Percentiles rank a stretch among this genome's conserved stretches.
These are phyloP conservation scores for Lamprotornis superbus DNA, from an alignment of 2,113 vertebrate genomes.

Conservation along the genomic window DNA sequence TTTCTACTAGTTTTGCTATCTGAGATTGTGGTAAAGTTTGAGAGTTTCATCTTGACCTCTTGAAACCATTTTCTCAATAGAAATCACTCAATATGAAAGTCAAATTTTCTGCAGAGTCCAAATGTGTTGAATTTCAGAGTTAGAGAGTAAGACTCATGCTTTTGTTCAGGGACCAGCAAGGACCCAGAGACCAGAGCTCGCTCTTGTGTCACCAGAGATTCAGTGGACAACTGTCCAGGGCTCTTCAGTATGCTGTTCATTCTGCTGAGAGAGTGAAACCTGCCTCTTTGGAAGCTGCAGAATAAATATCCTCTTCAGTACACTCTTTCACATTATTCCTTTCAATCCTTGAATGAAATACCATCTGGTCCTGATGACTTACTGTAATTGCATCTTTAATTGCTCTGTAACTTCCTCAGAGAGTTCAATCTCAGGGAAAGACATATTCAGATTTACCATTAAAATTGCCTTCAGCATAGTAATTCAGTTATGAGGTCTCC, in stretches of 20 bases:
- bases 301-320: slow-evolving; percentile 47
- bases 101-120: not conserved
- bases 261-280: not conserved
- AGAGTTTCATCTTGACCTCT: not conserved
- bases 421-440: slow-evolving; percentile 37
- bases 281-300: not conserved
- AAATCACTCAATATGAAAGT: not conserved
- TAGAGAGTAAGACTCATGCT: not conserved
- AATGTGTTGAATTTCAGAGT: not conserved
- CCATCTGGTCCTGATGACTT: slow-evolving; percentile 65
- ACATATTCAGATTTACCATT: slow-evolving; percentile 7
- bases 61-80: not conserved
- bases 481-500: not conserved
- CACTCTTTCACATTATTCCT: slow-evolving; percentile 35
- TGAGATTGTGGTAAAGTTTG: not conserved
- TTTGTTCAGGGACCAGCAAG: not conserved
- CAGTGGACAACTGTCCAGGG: not conserved
- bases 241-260: not conserved
- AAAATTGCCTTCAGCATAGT: slow-evolving; percentile 20
- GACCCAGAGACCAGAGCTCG: not conserved
- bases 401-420: slow-evolving; percentile 60
- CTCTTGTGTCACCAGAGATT: not conserved
- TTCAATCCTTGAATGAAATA: slow-evolving; percentile 59
- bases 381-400: slow-evolving; percentile 59
- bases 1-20: not conserved